A percentile compares a stretch with the other conserved stretches of the same genome.
phyloP scores from a whole-genome alignment of 2,888 invertebrate species.

The Formica aserva region DNA sequence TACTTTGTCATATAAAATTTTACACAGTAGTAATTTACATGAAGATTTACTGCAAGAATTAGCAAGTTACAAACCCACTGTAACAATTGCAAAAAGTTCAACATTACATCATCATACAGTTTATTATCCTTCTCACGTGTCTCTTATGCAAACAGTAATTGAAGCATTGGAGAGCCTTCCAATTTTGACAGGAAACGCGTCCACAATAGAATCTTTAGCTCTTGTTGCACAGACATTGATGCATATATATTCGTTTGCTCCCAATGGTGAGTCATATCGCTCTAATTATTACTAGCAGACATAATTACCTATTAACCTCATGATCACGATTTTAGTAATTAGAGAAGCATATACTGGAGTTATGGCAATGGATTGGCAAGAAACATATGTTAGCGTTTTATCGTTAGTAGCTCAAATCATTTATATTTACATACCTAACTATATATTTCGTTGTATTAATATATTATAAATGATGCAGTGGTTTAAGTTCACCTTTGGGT shows the following conservation, averaged over 20 bases:
- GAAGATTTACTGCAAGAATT: slow-evolving; percentile 78
- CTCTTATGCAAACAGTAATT: slow-evolving; percentile 71
- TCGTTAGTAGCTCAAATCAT: slow-evolving; percentile 87
- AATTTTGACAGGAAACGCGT: slow-evolving; percentile 75
- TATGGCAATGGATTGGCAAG: slow-evolving; percentile 89
- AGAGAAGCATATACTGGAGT: slow-evolving; percentile 88
- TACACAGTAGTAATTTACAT: slow-evolving; percentile 59
- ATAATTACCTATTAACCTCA: background rate
- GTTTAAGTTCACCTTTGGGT: slow-evolving; percentile 87
- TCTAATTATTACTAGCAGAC: background rate
- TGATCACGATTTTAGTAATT: slow-evolving; percentile 79
- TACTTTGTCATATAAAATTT: slow-evolving; percentile 77
- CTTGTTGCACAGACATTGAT: slow-evolving; percentile 76
- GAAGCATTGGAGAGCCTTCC: slow-evolving; percentile 75
- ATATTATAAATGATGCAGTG: slow-evolving; percentile 83
- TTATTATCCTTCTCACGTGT: slow-evolving; percentile 77
- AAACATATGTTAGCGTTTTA: slow-evolving; percentile 90
- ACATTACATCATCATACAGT: slow-evolving; percentile 78
- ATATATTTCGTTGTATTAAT: slow-evolving; percentile 30
- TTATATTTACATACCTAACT: slow-evolving; percentile 16
- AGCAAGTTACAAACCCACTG: slow-evolving; percentile 76
- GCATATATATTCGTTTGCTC: slow-evolving; percentile 56
- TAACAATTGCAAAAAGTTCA: slow-evolving; percentile 68
- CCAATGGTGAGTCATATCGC: slow-evolving; percentile 67
- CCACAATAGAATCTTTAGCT: slow-evolving; percentile 75